phyloP scores from a whole-genome alignment of 2,113 vertebrate species.

The Psilopsiagon aymara region DNA sequence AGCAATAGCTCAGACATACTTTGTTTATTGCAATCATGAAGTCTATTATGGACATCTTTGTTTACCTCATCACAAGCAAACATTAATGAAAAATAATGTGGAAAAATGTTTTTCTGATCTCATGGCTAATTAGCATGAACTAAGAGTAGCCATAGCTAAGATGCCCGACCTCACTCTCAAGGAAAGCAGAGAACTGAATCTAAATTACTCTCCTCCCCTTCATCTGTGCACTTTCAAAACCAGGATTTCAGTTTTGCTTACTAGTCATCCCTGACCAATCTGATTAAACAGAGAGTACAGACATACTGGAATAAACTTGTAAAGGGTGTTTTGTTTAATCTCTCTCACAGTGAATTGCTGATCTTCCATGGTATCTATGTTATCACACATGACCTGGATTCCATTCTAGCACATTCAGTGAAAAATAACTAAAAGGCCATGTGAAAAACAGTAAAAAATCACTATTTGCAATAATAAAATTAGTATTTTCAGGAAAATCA shows the following conservation, averaged over 20 bases:
- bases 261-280: background rate
- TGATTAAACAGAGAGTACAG: background rate
- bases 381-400: background rate
- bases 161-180: background rate
- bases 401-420: background rate
- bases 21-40: background rate
- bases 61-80: conserved; percentile 17
- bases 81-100: background rate
- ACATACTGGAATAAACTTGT: background rate
- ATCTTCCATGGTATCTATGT: background rate
- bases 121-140: background rate
- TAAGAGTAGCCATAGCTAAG: background rate
- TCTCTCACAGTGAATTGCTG: background rate
- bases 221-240: conserved; percentile 13
- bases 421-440: background rate
- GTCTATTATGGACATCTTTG: background rate
- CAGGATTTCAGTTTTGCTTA: background rate
- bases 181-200: background rate
- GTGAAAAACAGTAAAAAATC: background rate
- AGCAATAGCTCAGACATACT: background rate
- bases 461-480: background rate
- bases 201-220: conserved; percentile 36
- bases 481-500: background rate
- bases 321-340: background rate
- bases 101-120: background rate